A percentile compares a stretch with the other conserved stretches of the same genome.
phyloP scores from a whole-genome alignment of 2,888 invertebrate species.

The Lutraria lutraria region DNA sequence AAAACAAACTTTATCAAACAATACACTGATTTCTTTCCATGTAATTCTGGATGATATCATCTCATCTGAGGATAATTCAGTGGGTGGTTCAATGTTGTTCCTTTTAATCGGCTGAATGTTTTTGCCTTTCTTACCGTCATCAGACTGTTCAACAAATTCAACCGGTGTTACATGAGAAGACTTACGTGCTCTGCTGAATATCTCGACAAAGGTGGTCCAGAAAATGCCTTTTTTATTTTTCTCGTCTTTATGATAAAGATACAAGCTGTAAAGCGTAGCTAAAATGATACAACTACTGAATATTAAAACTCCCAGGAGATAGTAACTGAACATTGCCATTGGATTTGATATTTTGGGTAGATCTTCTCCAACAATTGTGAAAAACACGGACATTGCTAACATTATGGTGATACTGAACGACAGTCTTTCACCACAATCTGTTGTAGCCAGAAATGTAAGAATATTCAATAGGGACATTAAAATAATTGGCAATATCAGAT shows the following conservation, averaged over 20 bases:
- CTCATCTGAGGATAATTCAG: neutral
- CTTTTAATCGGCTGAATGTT: neutral
- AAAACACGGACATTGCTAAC: slow-evolving; percentile 68
- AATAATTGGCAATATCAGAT: slow-evolving; percentile 65
- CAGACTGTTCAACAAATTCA: neutral
- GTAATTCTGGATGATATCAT: neutral
- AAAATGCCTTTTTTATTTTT: neutral
- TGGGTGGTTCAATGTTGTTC: neutral
- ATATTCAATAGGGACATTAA: slow-evolving; percentile 66
- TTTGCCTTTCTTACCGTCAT: neutral
- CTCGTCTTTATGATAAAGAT: neutral
- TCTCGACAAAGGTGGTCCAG: neutral
- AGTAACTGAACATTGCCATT: slow-evolving; percentile 67
- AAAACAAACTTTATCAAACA: neutral
- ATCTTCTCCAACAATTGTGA: slow-evolving; percentile 69
- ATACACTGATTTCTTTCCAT: neutral
- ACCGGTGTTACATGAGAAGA: neutral
- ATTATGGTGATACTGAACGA: slow-evolving; percentile 66
- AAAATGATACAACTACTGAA: slow-evolving; percentile 44
- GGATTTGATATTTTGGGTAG: slow-evolving; percentile 64
- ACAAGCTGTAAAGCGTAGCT: neutral
- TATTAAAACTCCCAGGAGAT: slow-evolving; percentile 56
- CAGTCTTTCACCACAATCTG: slow-evolving; percentile 67
- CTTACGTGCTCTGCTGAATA: neutral
- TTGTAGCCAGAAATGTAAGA: slow-evolving; percentile 62